Conservation (phyloP, 2,113 vertebrate genomes). For the Brienomyrus brachyistius region DNA sequence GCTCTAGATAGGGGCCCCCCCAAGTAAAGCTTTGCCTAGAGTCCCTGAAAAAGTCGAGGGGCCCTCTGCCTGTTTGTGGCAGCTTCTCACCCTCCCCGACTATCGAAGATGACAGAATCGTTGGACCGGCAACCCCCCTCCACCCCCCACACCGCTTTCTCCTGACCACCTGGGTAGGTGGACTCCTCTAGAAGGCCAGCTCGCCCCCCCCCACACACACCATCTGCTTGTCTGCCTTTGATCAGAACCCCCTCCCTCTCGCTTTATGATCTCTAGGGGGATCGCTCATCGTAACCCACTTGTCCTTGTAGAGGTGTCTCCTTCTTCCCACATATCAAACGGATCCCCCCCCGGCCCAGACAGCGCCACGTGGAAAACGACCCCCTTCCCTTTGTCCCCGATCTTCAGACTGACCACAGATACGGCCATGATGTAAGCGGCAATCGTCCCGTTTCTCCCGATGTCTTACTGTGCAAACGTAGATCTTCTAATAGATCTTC, state of each 20-base stretch:
- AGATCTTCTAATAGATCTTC: neutral
- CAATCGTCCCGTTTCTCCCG: neutral
- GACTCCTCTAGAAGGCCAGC: neutral
- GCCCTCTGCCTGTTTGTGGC: neutral
- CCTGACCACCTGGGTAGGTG: neutral
- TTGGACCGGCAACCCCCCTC: neutral
- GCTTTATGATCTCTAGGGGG: neutral
- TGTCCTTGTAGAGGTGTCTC: neutral
- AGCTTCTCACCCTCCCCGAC: neutral
- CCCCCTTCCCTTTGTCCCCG: neutral
- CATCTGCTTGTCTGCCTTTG: slow-evolving; percentile 6
- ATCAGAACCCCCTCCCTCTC: neutral
- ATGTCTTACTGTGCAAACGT: neutral
- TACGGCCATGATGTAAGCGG: neutral
- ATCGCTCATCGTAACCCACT: neutral
- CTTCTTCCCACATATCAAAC: neutral
- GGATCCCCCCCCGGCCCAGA: too few species aligned
- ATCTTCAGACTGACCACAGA: neutral
- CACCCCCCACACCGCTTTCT: neutral
- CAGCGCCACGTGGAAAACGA: neutral
- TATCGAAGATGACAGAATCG: neutral
- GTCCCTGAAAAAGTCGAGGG: neutral
- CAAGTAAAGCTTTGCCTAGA: neutral
- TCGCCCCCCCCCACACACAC: neutral
- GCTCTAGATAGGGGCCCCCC: neutral